Percentiles rank a stretch among this genome's conserved stretches.
These are phyloP conservation scores for Leptinotarsa tumamoca DNA, from an alignment of 2,888 invertebrate species.

Conservation along the genomic window DNA sequence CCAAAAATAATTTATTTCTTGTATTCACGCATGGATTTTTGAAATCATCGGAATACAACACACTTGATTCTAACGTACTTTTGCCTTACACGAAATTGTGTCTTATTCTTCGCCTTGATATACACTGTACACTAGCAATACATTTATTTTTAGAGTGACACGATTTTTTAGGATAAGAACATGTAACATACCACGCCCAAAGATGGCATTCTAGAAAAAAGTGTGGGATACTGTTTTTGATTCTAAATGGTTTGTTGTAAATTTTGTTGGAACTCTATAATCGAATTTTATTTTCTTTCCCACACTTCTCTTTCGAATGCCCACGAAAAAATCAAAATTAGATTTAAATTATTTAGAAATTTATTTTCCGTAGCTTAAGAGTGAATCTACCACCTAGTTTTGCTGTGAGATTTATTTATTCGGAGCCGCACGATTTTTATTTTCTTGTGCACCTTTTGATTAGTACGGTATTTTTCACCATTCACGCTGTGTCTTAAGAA, in stretches of 20 bases:
- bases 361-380: constrained; percentile 38
- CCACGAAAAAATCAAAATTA: constrained; percentile 35
- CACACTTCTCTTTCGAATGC: constrained; percentile 21
- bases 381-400: constrained; percentile 49
- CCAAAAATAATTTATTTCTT: constrained; percentile 62
- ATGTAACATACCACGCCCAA: constrained; percentile 27
- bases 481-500: constrained; percentile 66
- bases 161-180: constrained; percentile 34
- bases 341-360: constrained; percentile 25
- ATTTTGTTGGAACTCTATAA: constrained; percentile 35
- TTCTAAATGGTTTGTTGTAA: constrained; percentile 26
- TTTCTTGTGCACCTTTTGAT: constrained; percentile 58
- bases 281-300: constrained; percentile 18
- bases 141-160: constrained; percentile 40
- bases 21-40: constrained; percentile 41
- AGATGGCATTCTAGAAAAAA: constrained; percentile 9
- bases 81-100: constrained; percentile 48
- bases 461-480: constrained; percentile 60
- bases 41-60: constrained; percentile 35
- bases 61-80: constrained; percentile 45
- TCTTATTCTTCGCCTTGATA: constrained; percentile 54
- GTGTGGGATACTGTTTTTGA: constrained; percentile 7
- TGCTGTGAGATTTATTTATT: constrained; percentile 51
- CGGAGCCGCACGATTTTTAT: constrained; percentile 48
- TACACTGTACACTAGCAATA: constrained; percentile 59